These are phyloP conservation scores for Lepeophtheirus nordmannii DNA, from an alignment of 2,888 invertebrate genomes.

Conservation along the genomic window DNA sequence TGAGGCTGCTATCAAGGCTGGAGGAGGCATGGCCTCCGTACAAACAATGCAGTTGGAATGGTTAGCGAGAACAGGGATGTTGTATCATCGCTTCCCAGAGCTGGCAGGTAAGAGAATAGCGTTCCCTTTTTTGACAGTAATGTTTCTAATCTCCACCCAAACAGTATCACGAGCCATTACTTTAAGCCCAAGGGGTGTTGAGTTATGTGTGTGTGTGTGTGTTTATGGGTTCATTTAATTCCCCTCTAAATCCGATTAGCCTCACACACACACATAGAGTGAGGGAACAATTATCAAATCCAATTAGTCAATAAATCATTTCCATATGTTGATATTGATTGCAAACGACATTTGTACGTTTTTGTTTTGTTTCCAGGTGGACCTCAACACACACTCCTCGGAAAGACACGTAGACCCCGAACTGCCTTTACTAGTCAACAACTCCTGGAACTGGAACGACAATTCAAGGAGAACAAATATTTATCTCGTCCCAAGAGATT, in stretches of 20 bases:
- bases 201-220: too few relatives aligned
- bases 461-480: slow-evolving; percentile 97
- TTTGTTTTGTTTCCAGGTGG: slow-evolving; percentile 11
- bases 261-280: too few relatives aligned
- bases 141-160: too few relatives aligned
- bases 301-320: too few relatives aligned
- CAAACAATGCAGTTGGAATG: slow-evolving; percentile 74
- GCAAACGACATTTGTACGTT: background rate
- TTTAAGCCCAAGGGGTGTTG: too few relatives aligned
- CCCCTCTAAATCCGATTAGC: too few relatives aligned
- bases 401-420: slow-evolving; percentile 78
- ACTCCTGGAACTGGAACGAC: slow-evolving; percentile 87
- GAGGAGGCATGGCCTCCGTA: slow-evolving; percentile 30
- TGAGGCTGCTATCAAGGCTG: too few relatives aligned
- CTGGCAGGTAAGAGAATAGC: slow-evolving; percentile 46
- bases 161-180: too few relatives aligned
- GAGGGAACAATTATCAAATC: too few relatives aligned
- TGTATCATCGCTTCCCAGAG: slow-evolving; percentile 73
- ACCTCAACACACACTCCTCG: slow-evolving; percentile 43
- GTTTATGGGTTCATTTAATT: too few relatives aligned
- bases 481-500: slow-evolving; percentile 92
- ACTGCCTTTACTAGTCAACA: slow-evolving; percentile 98
- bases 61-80: slow-evolving; percentile 78
- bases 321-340: too few relatives aligned
- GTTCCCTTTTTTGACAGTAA: too few relatives aligned